phyloP scores from a whole-genome alignment of 2,797 vertebrate species.

The Cossypha caffra region DNA sequence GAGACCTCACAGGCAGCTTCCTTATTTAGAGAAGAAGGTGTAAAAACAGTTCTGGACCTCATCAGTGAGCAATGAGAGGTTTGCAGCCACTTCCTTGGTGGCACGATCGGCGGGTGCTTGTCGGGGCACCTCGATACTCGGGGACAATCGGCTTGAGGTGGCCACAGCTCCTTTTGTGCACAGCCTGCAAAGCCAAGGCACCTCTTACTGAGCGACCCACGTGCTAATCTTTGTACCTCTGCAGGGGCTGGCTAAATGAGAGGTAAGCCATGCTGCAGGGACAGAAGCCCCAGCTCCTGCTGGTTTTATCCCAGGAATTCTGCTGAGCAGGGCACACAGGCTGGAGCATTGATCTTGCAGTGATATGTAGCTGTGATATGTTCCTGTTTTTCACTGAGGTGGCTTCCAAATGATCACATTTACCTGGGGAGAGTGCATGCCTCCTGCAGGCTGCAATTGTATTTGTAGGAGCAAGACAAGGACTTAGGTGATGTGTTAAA shows the following conservation, averaged over 20 bases:
- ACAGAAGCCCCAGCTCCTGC: not conserved
- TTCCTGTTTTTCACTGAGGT: not conserved
- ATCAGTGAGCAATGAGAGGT: conserved; percentile 82
- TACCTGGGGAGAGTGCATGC: not conserved
- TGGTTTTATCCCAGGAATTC: not conserved
- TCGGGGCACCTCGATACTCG: conserved; percentile 45
- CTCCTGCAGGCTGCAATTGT: not conserved
- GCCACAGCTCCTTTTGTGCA: not conserved
- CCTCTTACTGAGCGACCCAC: fast-evolving
- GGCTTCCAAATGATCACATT: not conserved
- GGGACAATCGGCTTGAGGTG: not conserved
- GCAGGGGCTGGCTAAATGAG: not conserved
- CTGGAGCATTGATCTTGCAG: not conserved
- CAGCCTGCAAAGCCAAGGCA: not conserved
- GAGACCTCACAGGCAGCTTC: conserved; percentile 81
- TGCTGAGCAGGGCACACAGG: not conserved
- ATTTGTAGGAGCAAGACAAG: not conserved
- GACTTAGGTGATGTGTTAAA: not conserved
- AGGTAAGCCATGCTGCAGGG: not conserved
- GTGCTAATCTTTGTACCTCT: not conserved
- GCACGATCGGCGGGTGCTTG: conserved; percentile 49
- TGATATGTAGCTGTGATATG: fast-evolving
- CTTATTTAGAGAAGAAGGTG: conserved; percentile 91
- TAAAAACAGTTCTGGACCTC: conserved; percentile 85
- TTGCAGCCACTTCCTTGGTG: conserved; percentile 72